These are phyloP conservation scores for Lasioglossum villosulum DNA, from an alignment of 2,888 invertebrate species.

Conservation along the genomic window DNA sequence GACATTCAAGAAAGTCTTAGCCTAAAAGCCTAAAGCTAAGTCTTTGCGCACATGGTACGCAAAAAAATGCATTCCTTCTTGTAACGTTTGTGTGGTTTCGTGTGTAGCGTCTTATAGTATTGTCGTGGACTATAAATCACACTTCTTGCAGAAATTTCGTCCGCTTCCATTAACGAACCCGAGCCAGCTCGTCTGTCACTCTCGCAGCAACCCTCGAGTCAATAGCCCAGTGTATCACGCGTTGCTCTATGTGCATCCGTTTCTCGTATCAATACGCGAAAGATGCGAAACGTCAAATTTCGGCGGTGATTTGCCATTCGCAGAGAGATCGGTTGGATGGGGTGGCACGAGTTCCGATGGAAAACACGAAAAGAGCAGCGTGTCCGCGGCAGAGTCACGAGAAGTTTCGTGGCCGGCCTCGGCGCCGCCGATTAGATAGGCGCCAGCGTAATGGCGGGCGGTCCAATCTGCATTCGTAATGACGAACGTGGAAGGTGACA, in stretches of 20 bases:
- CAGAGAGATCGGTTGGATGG: conserved; percentile 24
- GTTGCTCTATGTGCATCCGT: neutral
- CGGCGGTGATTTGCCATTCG: neutral
- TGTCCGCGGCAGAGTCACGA: conserved; percentile 56
- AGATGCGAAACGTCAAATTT: conserved; percentile 22
- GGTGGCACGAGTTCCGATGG: conserved; percentile 12
- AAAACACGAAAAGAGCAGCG: conserved; percentile 45
- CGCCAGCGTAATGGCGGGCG: conserved; percentile 74
- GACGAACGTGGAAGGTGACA: conserved; percentile 80
- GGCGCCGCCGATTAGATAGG: conserved; percentile 77
- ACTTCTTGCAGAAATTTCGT: too few species aligned
- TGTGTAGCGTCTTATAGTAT: too few species aligned
- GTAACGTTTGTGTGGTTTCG: too few species aligned
- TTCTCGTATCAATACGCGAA: conserved; percentile 14
- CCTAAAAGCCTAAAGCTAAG: too few species aligned
- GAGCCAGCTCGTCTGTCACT: conserved; percentile 9
- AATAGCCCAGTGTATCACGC: neutral
- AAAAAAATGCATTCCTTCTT: too few species aligned
- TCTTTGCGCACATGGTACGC: too few species aligned
- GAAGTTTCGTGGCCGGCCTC: conserved; percentile 73
- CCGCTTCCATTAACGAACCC: neutral
- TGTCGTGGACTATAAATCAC: too few species aligned
- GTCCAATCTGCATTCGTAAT: conserved; percentile 82
- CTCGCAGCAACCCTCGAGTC: conserved; percentile 11
- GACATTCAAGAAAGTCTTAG: too few species aligned